phyloP scores from a whole-genome alignment of 92 coral and sea anemone genomes.

The Zoanthus sociatus region DNA sequence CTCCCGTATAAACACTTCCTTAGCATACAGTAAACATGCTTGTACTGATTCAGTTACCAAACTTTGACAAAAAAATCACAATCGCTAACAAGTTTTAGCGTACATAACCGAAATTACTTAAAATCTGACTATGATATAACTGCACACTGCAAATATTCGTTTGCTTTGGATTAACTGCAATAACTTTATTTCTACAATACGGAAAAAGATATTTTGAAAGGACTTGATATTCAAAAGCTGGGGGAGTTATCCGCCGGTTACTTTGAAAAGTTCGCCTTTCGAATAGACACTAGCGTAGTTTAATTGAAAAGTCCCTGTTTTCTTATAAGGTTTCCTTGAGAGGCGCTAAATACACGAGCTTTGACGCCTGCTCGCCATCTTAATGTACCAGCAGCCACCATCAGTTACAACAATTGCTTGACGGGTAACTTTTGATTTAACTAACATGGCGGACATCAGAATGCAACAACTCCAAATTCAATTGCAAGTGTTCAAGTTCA shows the following conservation, averaged over 20 bases:
- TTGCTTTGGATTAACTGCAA: too few relatives aligned
- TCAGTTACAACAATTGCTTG: background rate
- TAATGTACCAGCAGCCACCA: background rate
- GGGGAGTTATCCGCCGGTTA: background rate
- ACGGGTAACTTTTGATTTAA: conserved; percentile 1
- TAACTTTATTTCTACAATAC: too few relatives aligned
- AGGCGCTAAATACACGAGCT: background rate
- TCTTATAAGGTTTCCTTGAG: background rate
- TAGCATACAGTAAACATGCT: background rate
- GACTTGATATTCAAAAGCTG: too few relatives aligned
- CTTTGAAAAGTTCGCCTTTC: background rate
- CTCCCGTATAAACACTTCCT: background rate
- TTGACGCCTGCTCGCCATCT: too few relatives aligned
- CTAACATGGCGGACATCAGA: background rate
- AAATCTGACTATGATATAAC: too few relatives aligned
- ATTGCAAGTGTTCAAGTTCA: background rate
- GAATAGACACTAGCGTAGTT: background rate
- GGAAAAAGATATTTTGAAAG: too few relatives aligned
- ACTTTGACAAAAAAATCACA: too few relatives aligned
- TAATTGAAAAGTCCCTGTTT: background rate
- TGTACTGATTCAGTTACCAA: too few relatives aligned
- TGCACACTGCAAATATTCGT: too few relatives aligned
- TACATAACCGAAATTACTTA: too few relatives aligned
- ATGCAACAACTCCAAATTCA: background rate
- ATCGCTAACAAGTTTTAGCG: too few relatives aligned